Evolutionary conservation across 2,113 vertebrate genomes (phyloP).

Genomic region (Nannospalax galili): DNA sequence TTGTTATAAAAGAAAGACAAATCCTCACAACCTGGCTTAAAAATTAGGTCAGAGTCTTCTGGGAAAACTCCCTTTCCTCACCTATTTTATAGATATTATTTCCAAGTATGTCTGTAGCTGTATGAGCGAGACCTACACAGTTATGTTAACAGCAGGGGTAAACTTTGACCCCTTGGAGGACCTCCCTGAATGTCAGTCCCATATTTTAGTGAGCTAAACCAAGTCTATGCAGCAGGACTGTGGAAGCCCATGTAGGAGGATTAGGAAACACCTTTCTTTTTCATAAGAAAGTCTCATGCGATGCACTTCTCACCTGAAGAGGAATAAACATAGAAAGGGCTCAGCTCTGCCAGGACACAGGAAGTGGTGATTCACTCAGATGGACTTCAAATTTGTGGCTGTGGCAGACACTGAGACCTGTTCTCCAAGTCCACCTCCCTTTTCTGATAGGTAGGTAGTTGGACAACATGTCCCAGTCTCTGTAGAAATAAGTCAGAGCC

Average conservation of each 20-base stretch:
- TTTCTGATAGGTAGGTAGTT: not conserved
- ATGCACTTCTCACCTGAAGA: not conserved
- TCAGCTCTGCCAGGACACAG: not conserved
- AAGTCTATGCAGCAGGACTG: not conserved
- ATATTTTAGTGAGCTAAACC: not conserved
- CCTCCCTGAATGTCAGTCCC: not conserved
- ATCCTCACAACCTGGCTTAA: slow-evolving; percentile 23
- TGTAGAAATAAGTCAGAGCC: not conserved
- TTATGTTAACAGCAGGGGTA: not conserved
- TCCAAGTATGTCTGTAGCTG: not conserved
- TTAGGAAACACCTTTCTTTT: not conserved
- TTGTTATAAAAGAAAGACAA: slow-evolving; percentile 56
- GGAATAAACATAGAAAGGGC: not conserved
- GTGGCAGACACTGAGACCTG: not conserved
- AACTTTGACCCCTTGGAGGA: not conserved
- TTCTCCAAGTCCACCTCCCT: not conserved
- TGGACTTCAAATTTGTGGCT: not conserved
- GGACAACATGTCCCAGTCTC: not conserved
- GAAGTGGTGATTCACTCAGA: not conserved
- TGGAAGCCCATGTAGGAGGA: fast-evolving
- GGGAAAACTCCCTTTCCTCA: slow-evolving; percentile 26
- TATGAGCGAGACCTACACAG: not conserved
- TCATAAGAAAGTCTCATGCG: fast-evolving
- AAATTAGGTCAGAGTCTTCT: slow-evolving; percentile 62
- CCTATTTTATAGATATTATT: not conserved